Evolutionary conservation across 2,888 invertebrate genomes (phyloP), one percentile per base, ranked within the genome.

Genomic region (Plagodis pulveraria): DNA sequence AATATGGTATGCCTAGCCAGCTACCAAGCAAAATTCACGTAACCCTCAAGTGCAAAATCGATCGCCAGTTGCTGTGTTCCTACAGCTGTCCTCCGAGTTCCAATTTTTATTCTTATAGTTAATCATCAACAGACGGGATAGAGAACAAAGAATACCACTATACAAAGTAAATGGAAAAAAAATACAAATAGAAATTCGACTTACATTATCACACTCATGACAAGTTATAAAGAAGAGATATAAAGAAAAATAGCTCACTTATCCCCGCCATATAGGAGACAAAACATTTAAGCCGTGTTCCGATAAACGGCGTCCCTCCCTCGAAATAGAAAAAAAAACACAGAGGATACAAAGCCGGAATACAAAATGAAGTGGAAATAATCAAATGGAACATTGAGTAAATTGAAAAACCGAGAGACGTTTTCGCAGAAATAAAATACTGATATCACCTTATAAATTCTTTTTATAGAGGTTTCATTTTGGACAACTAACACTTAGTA

Each of bases 351-450:
- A 63, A 71, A 68, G 65, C 59, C 59, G 58, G 78, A 76, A 79
- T 79, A 79, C 74, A 63, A 55, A 79, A 78, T 73, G 70, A 72
- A 72, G 67, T 63, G 67, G 64, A 71, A 73, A 79, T 76, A 76
- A 78, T 77, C 73, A 67, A 69, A 71, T 73, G 71, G 72, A 65
- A 62, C 65, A 66, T 65, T 63, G 64, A 73, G 73, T 70, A 76
- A 77, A 79, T 79, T 80, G 78, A 80, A 80, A 76, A 80, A 74
- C 72, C 66, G 66, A 68, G 64, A 63, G 70, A 71, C 71, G 61
- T 67, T 75, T 74, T 70, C 65, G 66, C 58, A 67, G 69, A 71
- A 71, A 74, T 77, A 75, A 74, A 74, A 64, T 73, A 77, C 73
- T 68, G 67, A 62, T 72, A 77, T 75, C 56, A 60, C 60, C 52